Base-by-base conservation (phyloP, 2,888 invertebrate species). In the Chalcis sispes region DNA sequence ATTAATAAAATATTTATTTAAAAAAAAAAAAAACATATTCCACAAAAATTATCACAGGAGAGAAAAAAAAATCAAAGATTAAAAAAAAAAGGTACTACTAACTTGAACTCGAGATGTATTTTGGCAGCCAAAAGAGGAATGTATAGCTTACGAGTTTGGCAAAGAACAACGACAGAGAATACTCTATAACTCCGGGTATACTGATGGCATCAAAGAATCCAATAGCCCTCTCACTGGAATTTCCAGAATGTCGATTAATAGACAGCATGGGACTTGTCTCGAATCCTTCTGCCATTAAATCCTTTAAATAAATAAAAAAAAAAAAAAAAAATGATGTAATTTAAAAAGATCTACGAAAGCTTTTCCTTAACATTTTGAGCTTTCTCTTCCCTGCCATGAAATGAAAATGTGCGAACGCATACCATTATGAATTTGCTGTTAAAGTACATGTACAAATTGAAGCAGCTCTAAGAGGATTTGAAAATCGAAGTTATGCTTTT, bases 71-170 rank as follows among this genome's bases (percentile, higher is more conserved):
- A 48, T 18, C 13, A 59, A 23, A 40, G 10, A 48, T 40, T 18
- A 69, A 18, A 27, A 36, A 27, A 62, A 40, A 32, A 46, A 64
- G 62, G 13, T 25, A 46, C 71, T 82, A 92, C 95, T 94, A 88
- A 97, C 97, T 94, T 56, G 95, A 94, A 59, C 92, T 91, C 78
- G 93, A 93, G 75, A 99, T 96, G 85, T 98, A 98, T 3, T 94
- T 89, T 25, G 98, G 98, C 85, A 99, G 90, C 98, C 98, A 99
- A 88, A 96, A 98, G 62, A 98, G 92, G 90, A 98, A 98, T 75
- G 98, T 98, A 87, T 99, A 98, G 88, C 96, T 96, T 84, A 98
- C 98, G 48, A 98, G 92, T 89, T 99, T 99, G 15, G 98, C 96
- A 89, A 98, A 98, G 90, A 98, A 98, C 50, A 98, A 91, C 54